phyloP scores from a whole-genome alignment of 2,888 invertebrate genomes.

The Brachynemurus nebulosus region DNA sequence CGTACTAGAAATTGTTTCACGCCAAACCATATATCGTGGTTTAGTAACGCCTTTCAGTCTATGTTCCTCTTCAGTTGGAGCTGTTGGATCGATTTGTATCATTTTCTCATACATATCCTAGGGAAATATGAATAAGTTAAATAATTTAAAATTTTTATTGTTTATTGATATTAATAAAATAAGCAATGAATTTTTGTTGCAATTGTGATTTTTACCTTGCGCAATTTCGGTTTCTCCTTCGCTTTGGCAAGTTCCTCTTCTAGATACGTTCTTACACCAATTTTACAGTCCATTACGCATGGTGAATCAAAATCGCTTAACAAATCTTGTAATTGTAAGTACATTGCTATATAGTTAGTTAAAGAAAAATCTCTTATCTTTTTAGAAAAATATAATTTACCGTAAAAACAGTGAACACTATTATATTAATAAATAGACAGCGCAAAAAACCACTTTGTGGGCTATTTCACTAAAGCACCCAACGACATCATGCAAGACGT shows the following conservation, averaged over 20 bases:
- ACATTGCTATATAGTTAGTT: slow-evolving; percentile 37
- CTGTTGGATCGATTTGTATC: slow-evolving; percentile 82
- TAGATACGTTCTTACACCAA: slow-evolving; percentile 86
- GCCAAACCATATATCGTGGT: slow-evolving; percentile 89
- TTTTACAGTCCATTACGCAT: slow-evolving; percentile 95
- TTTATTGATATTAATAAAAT: no score
- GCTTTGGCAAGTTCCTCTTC: slow-evolving; percentile 93
- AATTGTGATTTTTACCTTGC: no score
- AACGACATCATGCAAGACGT: no score
- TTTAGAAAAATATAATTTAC: no score
- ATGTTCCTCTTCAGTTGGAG: slow-evolving; percentile 84
- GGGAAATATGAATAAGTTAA: no score
- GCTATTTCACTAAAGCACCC: no score
- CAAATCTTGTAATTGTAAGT: slow-evolving; percentile 84
- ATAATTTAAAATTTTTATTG: no score
- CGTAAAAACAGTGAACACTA: no score
- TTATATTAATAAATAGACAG: no score
- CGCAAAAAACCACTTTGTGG: no score
- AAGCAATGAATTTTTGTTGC: no score
- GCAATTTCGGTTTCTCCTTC: slow-evolving; percentile 81
- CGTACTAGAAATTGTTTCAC: slow-evolving; percentile 96
- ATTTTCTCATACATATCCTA: slow-evolving; percentile 97
- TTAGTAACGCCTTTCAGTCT: slow-evolving; percentile 84
- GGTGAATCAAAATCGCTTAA: slow-evolving; percentile 82
- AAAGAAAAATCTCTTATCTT: slow-evolving; percentile 2